phyloP scores from a whole-genome alignment of 2,797 vertebrate genomes.

The Enteromius treurensis region DNA sequence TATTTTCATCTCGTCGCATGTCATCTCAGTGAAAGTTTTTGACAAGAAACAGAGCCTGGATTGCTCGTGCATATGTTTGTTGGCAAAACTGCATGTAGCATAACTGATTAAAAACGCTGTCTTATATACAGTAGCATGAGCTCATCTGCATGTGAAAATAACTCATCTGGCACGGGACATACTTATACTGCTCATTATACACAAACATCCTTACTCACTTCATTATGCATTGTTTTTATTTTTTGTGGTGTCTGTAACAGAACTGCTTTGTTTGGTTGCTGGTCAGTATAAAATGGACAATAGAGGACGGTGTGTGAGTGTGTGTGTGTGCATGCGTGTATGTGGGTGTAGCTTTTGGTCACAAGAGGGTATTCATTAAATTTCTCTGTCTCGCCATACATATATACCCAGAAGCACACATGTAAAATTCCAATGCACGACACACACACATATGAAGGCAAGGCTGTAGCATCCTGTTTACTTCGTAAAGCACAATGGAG shows the following conservation, averaged over 20 bases:
- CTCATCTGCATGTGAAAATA: conserved; percentile 36
- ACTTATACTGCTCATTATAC: conserved; percentile 50
- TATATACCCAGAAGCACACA: conserved; percentile 34
- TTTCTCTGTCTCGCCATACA: conserved; percentile 12
- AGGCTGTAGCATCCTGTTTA: conserved; percentile 51
- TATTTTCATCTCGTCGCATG: conserved; percentile 29
- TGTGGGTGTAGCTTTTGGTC: conserved; percentile 33
- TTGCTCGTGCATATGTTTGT: conserved; percentile 6
- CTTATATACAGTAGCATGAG: not conserved
- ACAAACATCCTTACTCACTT: conserved; percentile 45
- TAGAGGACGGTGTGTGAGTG: conserved; percentile 21
- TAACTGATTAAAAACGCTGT: conserved; percentile 16
- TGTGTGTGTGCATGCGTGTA: not conserved
- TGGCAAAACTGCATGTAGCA: conserved; percentile 9
- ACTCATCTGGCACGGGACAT: conserved; percentile 16
- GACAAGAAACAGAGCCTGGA: conserved; percentile 27
- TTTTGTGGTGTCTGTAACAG: conserved; percentile 20
- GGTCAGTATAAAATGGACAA: conserved; percentile 41
- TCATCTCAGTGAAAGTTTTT: conserved; percentile 43
- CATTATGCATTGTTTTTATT: conserved; percentile 32
- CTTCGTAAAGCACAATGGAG: conserved; percentile 47
- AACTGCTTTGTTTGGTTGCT: conserved; percentile 36
- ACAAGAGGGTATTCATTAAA: conserved; percentile 49
- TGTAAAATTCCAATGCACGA: conserved; percentile 2
- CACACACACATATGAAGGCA: conserved; percentile 10